These are phyloP conservation scores for Acropternis orthonyx DNA, from an alignment of 2,797 vertebrate genomes.

Conservation along the genomic window DNA sequence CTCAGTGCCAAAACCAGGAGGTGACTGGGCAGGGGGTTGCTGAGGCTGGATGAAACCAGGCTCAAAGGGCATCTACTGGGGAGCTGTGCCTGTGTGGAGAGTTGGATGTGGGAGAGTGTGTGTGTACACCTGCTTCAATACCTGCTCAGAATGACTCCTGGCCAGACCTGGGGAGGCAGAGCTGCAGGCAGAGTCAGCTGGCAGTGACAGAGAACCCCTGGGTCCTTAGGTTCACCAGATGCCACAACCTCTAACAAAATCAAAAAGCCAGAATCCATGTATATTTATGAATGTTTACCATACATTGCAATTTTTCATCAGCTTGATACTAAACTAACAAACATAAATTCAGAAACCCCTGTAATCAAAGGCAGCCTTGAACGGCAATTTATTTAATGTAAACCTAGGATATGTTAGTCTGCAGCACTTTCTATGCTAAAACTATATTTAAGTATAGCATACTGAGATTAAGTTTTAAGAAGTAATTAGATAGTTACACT, in stretches of 20 bases:
- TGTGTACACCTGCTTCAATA: not conserved
- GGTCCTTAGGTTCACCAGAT: not conserved
- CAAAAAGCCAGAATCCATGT: not conserved
- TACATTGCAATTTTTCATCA: not conserved
- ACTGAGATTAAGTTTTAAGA: not conserved
- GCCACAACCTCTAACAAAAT: not conserved
- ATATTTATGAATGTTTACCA: not conserved
- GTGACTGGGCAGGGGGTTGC: not conserved
- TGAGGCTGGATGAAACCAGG: not conserved
- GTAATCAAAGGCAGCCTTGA: not conserved
- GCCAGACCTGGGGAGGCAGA: not conserved
- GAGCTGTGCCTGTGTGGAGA: not conserved
- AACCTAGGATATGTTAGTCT: not conserved
- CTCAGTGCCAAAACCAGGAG: not conserved
- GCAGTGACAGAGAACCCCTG: rapidly evolving
- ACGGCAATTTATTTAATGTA: not conserved
- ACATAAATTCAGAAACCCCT: not conserved
- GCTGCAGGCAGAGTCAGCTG: not conserved
- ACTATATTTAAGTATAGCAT: not conserved
- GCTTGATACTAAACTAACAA: not conserved
- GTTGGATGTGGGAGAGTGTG: not conserved
- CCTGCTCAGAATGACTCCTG: not conserved
- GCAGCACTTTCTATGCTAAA: not conserved
- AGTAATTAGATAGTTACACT: not conserved
- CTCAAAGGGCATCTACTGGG: not conserved